Base-by-base conservation (phyloP, 2,888 invertebrate species). In the Platycheirus albimanus region DNA sequence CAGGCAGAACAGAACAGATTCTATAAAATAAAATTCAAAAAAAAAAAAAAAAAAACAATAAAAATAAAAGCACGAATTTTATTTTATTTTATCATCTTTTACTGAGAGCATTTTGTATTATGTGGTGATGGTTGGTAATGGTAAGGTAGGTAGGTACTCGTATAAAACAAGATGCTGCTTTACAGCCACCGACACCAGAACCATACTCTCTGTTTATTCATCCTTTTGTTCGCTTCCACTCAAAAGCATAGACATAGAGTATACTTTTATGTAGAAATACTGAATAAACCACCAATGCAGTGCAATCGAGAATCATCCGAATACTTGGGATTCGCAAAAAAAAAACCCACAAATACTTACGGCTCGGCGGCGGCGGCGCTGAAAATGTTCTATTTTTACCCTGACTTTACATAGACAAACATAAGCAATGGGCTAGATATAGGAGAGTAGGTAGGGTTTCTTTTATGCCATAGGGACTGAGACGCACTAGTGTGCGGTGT, bases 371-470 rank as follows among this genome's bases (percentile, higher is more conserved):
- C 38, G 38, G 4, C 56, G 41, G 41, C 24, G 58, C 58, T 58
- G 58, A 58, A 58, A 58, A 41, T 58, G 58, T 58, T 58, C 58
- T 58, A 58, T 58, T 58, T 58, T 58, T 11, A 19, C 41, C 3
- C 4, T 24, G 11, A 41, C 24, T 41, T 17, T 0, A 45, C 6
- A 2, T 13, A 20, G n/a, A n/a, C 58, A 58, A 41, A 58, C 15
- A 24, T 24, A 56, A 24, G 41, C 58, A 58, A 28, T 58, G 41
- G 15, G 58, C 24, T 24, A 15, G 6, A 33, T 33, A 24, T 24
- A 20, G 38, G 38, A 19, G 13, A 20, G 41, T 11, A 24, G 41
- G 58, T 41, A 24, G 36, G 20, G 24, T 58, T 58, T 24, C 15
- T 41, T 58, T 24, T 58, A 24, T 1, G 10, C 6, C 11, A 2